phyloP scores from a whole-genome alignment of 2,797 vertebrate genomes.

The Lagocephalus sceleratus region DNA sequence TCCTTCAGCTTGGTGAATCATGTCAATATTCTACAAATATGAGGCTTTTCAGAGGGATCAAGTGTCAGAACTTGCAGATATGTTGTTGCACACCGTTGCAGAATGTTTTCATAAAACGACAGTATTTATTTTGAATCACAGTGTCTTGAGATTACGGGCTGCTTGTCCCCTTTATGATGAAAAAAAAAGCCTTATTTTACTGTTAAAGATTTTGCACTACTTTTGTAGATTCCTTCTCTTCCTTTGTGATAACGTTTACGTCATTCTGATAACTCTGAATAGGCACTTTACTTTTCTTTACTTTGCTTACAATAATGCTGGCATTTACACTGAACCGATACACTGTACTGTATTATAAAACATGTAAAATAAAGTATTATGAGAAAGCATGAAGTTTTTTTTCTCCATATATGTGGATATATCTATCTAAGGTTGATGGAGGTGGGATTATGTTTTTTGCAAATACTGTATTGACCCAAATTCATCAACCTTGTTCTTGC shows the following conservation, averaged over 20 bases:
- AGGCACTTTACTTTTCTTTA: constrained; percentile 50
- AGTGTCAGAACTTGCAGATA: too few relatives aligned
- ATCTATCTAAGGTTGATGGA: too few relatives aligned
- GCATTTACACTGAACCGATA: constrained; percentile 21
- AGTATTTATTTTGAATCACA: not conserved
- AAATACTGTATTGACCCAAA: too few relatives aligned
- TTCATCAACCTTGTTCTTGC: too few relatives aligned
- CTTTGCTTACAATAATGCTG: constrained; percentile 14
- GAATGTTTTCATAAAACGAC: not conserved
- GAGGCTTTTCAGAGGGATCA: too few relatives aligned
- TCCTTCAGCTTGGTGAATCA: not conserved
- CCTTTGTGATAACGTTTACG: constrained; percentile 33
- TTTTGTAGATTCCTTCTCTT: constrained; percentile 17
- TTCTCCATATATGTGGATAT: not conserved
- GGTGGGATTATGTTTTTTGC: too few relatives aligned
- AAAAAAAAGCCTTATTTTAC: constrained; percentile 22
- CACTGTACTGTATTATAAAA: constrained; percentile 12
- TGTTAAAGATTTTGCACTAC: constrained; percentile 15
- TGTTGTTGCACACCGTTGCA: not conserved
- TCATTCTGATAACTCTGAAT: constrained; percentile 27
- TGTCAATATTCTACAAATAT: not conserved
- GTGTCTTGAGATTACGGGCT: not conserved
- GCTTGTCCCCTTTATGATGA: constrained; percentile 2
- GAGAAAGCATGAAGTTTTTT: not conserved
- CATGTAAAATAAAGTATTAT: constrained; percentile 28